These are phyloP conservation scores for Cataglyphis albicans DNA, from an alignment of 2,888 invertebrate genomes.

Conservation along the genomic window DNA sequence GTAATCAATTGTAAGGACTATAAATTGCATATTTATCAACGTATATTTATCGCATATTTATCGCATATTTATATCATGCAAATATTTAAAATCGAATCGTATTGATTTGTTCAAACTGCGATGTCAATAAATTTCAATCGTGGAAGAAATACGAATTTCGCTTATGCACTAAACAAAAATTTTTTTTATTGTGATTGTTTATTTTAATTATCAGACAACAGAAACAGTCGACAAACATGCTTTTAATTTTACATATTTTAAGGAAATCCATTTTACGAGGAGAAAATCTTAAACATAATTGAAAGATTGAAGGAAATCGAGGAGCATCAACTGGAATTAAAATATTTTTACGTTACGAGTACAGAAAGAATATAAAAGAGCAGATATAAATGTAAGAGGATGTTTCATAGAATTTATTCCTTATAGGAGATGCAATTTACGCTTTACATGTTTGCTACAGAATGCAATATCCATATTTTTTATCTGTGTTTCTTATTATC, in stretches of 20 bases:
- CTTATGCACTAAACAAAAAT: background rate
- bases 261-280: background rate
- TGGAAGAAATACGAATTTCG: background rate
- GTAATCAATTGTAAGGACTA: background rate
- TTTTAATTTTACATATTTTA: background rate
- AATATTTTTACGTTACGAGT: background rate
- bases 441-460: background rate
- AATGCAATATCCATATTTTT: background rate
- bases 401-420: conserved; percentile 35
- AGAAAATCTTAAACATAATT: background rate
- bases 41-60: background rate
- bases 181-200: background rate
- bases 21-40: background rate
- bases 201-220: background rate
- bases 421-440: background rate
- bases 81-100: background rate
- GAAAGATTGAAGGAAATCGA: background rate
- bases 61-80: background rate
- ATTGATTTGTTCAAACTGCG: background rate
- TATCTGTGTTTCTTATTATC: conserved; percentile 11
- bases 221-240: background rate
- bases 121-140: background rate
- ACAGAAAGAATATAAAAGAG: background rate
- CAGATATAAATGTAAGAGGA: background rate
- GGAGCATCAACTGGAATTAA: background rate